Base-by-base conservation (phyloP, 2,888 invertebrate genomes). In the Acrocyrtus sp. region DNA sequence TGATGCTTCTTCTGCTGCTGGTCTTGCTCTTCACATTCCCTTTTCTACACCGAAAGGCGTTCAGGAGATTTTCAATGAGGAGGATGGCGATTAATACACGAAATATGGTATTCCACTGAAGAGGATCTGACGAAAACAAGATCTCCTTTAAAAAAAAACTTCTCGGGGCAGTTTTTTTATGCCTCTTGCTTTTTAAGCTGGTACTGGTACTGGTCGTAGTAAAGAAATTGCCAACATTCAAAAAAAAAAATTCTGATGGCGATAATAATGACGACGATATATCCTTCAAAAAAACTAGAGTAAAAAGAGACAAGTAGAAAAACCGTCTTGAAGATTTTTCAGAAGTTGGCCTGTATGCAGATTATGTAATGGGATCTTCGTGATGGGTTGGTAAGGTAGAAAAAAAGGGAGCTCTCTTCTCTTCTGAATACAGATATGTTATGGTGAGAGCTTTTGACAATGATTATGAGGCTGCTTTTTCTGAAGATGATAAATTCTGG, bases 61-160 rank as follows among this genome's bases (percentile, higher is more conserved):
- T n/a, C n/a, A n/a, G n/a, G n/a, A n/a, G n/a, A n/a, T n/a, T n/a
- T n/a, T n/a, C n/a, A n/a, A 15, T 45, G 27, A 26, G 43, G 34
- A 39, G 53, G 47, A 57, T 24, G 39, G 48, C 26, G 66, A 56
- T 66, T 24, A 56, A 50, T 39, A 41, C 27, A 50, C 48, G 41
- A 47, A 61, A 41, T 58, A 41, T 17, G 53, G 39, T 60, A 45
- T 61, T 45, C 21, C 29, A 68, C 47, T 53, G 45, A 29, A 43
- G 60, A 22, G n/a, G n/a, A n/a, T n/a, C n/a, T n/a, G n/a, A n/a
- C n/a, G n/a, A 68, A 60, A 60, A 68, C 60, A 68, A 68, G 60
- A 53, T 60, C 60, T 58, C 56, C 45, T 60, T 60, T 10, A 39
- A 39, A 62, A 56, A 56, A 65, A 57, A 50, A n/a, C n/a, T 57